Percentiles rank a stretch among this genome's conserved stretches.
Evolutionary conservation across 1,140 invertebrate species (phyloP).

Genomic region (Holcopasites calliopsidis): DNA sequence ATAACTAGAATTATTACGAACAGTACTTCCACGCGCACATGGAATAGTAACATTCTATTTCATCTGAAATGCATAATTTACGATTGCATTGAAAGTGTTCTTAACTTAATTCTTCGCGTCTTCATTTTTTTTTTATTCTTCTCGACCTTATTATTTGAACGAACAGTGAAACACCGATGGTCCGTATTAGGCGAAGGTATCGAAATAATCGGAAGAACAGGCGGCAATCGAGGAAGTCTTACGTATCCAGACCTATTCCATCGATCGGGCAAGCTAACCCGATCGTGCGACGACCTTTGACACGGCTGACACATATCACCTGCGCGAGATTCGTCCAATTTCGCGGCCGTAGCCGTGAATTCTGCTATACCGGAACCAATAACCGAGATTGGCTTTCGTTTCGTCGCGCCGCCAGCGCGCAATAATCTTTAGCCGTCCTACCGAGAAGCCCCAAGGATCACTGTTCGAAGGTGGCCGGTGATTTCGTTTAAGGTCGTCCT

Average conservation of each 20-base stretch:
- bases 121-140: no score
- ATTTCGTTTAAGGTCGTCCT: conserved; percentile 45
- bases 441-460: conserved; percentile 26
- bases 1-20: no score
- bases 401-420: conserved; percentile 30
- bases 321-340: conserved; percentile 49
- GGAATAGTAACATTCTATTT: no score
- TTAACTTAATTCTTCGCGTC: no score
- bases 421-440: conserved; percentile 44
- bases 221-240: conserved; percentile 21
- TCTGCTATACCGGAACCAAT: conserved; percentile 60
- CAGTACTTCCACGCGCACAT: no score
- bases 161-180: neutral
- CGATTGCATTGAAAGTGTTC: no score
- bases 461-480: conserved; percentile 23
- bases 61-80: no score
- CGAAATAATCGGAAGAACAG: conserved; percentile 16
- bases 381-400: conserved; percentile 70
- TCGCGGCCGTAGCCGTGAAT: conserved; percentile 49
- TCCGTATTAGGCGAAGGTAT: no score
- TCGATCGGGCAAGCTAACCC: conserved; percentile 7
- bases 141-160: no score
- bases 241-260: conserved; percentile 24
- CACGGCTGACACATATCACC: conserved; percentile 42
- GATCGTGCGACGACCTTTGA: conserved; percentile 36